Evolutionary conservation across 2,888 invertebrate genomes (phyloP).

Genomic region (Vanessa cardui): DNA sequence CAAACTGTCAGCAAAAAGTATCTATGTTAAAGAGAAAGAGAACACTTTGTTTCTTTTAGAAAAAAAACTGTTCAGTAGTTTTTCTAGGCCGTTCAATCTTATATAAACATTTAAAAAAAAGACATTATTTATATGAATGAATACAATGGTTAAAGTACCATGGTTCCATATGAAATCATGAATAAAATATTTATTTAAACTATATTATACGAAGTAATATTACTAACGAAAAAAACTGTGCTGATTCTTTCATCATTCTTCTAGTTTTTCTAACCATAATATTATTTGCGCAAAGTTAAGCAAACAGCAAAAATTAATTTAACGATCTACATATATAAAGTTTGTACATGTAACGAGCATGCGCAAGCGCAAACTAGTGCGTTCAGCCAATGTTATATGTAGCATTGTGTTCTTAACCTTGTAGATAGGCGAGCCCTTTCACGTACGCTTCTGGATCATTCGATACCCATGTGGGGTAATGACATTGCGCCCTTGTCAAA

Average conservation of each 20-base stretch:
- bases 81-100: too few relatives aligned
- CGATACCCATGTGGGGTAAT: conserved; percentile 21
- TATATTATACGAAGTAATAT: neutral
- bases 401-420: conserved; percentile 44
- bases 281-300: conserved; percentile 21
- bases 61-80: too few relatives aligned
- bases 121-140: neutral
- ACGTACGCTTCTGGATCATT: conserved; percentile 46
- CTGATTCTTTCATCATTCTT: conserved; percentile 17
- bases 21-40: too few relatives aligned
- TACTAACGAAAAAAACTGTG: neutral
- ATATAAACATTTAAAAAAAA: neutral
- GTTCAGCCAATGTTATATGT: conserved; percentile 30
- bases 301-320: conserved; percentile 19
- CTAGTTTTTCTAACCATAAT: conserved; percentile 18
- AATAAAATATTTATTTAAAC: too few relatives aligned
- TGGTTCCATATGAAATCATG: too few relatives aligned
- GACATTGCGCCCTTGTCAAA: neutral
- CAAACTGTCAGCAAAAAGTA: too few relatives aligned
- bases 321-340: conserved; percentile 20
- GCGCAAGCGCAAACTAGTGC: conserved; percentile 31
- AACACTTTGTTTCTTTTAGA: too few relatives aligned
- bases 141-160: too few relatives aligned
- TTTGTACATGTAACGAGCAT: conserved; percentile 23
- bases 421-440: conserved; percentile 44